Conservation (phyloP, 2,797 vertebrate species). For the Gambelia wislizenii region DNA sequence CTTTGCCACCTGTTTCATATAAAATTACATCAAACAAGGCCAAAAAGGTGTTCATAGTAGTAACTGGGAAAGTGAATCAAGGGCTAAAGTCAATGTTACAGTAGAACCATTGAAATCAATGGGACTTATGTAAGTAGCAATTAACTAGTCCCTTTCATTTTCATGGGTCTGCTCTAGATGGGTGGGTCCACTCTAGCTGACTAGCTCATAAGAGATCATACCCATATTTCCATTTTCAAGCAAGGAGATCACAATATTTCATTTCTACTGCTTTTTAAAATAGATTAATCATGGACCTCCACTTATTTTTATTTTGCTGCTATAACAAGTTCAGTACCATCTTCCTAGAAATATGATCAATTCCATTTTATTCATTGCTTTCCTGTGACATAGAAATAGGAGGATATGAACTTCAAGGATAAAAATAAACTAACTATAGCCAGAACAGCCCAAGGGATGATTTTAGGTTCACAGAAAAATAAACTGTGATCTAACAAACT, state of each 20-base stretch:
- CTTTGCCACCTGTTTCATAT: background rate
- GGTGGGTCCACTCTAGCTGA: too few relatives aligned
- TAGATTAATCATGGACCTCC: background rate
- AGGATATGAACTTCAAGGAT: constrained; percentile 43
- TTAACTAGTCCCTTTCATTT: too few relatives aligned
- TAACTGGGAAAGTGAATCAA: too few relatives aligned
- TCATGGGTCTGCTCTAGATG: too few relatives aligned
- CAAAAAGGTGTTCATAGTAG: background rate
- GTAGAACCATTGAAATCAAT: too few relatives aligned
- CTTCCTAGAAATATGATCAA: constrained; percentile 18
- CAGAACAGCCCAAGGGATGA: constrained; percentile 36
- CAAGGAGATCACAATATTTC: background rate
- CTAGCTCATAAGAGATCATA: background rate
- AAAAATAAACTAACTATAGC: constrained; percentile 55
- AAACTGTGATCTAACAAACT: constrained; percentile 51
- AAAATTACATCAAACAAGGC: background rate
- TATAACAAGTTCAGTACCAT: background rate
- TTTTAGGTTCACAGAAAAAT: constrained; percentile 56
- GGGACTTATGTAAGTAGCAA: too few relatives aligned
- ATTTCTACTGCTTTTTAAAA: background rate
- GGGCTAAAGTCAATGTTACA: too few relatives aligned
- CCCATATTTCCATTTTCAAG: background rate
- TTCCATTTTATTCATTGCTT: constrained; percentile 28
- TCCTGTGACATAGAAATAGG: constrained; percentile 27
- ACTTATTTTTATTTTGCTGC: background rate